Percentiles rank a stretch among this genome's conserved stretches.
Evolutionary conservation across 2,113 vertebrate species (phyloP).

Genomic region (Butorides virescens): DNA sequence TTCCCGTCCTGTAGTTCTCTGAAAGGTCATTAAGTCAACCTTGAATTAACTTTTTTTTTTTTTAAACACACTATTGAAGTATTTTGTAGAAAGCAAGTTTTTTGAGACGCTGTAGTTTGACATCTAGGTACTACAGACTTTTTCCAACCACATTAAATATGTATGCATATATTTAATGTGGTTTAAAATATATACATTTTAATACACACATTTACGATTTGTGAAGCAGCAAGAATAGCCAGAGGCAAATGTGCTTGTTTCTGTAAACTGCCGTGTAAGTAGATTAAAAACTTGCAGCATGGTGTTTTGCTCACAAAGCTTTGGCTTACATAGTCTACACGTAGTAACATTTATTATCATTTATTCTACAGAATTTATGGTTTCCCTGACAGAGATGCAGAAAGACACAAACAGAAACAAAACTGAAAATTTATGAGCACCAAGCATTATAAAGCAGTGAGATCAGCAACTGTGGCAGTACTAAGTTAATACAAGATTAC

Average conservation of each 20-base stretch:
- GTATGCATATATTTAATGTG: background rate
- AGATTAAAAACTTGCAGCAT: background rate
- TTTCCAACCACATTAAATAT: background rate
- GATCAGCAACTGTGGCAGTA: background rate
- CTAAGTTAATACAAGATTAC: background rate
- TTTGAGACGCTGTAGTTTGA: background rate
- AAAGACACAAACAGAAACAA: background rate
- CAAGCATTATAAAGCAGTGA: background rate
- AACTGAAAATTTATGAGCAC: background rate
- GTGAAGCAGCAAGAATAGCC: background rate
- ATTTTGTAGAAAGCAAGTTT: background rate
- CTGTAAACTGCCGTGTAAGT: background rate
- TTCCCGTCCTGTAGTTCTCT: background rate
- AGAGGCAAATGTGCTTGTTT: background rate
- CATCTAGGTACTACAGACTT: background rate
- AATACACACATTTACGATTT: background rate
- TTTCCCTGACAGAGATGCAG: background rate
- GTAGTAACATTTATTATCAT: background rate
- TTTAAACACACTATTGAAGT: background rate
- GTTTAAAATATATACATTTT: background rate
- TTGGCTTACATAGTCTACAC: background rate
- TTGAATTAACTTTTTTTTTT: background rate
- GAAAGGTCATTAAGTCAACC: background rate
- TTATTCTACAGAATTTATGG: background rate
- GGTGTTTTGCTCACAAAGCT: background rate